Base-by-base conservation (phyloP, 2,797 vertebrate species). In the Cossypha dichroa region DNA sequence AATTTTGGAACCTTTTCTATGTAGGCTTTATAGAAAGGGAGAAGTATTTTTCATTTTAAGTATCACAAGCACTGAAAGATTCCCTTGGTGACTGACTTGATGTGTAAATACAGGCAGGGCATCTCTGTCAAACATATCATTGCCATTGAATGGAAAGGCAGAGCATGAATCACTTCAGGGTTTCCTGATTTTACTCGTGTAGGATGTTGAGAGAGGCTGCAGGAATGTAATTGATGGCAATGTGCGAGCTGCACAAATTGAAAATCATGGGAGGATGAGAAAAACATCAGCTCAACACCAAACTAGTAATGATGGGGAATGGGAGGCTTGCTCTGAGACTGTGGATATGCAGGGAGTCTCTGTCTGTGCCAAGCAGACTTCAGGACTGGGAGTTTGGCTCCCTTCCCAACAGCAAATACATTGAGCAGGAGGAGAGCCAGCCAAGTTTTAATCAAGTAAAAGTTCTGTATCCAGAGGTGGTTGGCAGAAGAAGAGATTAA, bases 361-460 rank as follows among this genome's bases (percentile, higher is more conserved):
- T 3, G 15, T 90, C 82, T 81, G 90, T 97, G 95, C 94, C 93
- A 95, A 94, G 91, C 85, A 96, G 95, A 90, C 91, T 94, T 77
- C 72, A 83, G 94, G 95, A 91, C 93, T 95, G 95, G 54, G 64
- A 64, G 76, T 72, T 49, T 97, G 96, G 96, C 96, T 86, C 74
- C 86, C 43, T 92, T 97, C 95, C 94, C 95, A 88, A 92, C 43
- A 86, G 92, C 93, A 93, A 95, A 96, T 88, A 93, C 85, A 59
- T 29, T 15, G 90, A 94, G 93, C 87, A 92, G 90, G 90, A 76
- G 73, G 73, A 88, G 79, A 93, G 83, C 80, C 72, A 68, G 95
- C 95, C 95, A 96, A 95, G 89, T 96, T 96, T 96, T 97, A 96
- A 96, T 96, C 94, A 96, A 97, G 86, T 95, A 91, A 92, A 95